A percentile compares a stretch with the other conserved stretches of the same genome.
phyloP scores from a whole-genome alignment of 2,888 invertebrate genomes.

The Stenodera caucasica region DNA sequence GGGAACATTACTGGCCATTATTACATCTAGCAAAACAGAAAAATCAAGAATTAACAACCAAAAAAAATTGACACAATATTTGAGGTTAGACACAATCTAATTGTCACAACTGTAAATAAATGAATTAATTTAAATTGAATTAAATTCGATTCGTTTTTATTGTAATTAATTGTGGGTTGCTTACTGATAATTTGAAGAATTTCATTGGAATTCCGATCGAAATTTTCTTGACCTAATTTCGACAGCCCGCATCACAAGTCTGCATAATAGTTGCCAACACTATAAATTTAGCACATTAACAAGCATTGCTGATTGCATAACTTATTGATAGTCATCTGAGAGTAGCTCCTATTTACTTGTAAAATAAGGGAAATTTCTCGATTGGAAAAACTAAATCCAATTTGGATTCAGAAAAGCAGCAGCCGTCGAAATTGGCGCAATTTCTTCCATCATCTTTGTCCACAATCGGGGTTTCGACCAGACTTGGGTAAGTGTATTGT shows the following conservation, averaged over 20 bases:
- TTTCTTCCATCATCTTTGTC: no score
- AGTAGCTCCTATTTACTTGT: no score
- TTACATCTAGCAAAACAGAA: neutral
- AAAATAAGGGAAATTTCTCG: no score
- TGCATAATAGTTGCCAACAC: conserved; percentile 31
- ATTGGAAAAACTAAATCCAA: no score
- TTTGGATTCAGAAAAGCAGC: no score
- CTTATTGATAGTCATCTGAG: no score
- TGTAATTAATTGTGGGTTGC: conserved; percentile 6
- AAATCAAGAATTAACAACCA: neutral
- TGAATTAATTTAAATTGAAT: neutral
- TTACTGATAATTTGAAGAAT: conserved; percentile 15
- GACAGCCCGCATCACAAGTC: conserved; percentile 39
- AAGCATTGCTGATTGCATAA: no score
- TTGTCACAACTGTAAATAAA: neutral
- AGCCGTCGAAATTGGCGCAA: no score
- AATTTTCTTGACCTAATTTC: conserved; percentile 37
- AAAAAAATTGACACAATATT: neutral
- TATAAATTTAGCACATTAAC: conserved; percentile 3
- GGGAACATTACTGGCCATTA: conserved; percentile 60
- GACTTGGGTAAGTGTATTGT: no score
- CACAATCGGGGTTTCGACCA: no score
- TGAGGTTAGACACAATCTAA: conserved; percentile 14
- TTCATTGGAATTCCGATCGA: conserved; percentile 17
- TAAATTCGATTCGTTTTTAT: neutral